Evolutionary conservation across 2,797 vertebrate species (phyloP).

Genomic region (Siniperca scherzeri): DNA sequence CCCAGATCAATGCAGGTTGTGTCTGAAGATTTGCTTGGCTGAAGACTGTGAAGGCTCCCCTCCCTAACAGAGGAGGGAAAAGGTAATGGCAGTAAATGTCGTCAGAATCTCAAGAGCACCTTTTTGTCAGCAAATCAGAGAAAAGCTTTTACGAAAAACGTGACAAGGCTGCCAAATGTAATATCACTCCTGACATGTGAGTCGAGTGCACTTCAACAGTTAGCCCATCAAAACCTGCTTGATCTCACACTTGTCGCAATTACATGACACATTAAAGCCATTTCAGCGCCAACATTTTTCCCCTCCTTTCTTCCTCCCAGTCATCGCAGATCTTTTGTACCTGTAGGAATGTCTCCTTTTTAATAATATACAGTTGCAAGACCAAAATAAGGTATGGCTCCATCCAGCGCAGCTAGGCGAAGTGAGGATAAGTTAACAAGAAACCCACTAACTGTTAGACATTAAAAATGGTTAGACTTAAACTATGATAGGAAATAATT

Average conservation of each 20-base stretch:
- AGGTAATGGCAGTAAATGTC: slow-evolving; percentile 61
- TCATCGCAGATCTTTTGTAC: slow-evolving; percentile 29
- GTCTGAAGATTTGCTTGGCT: slow-evolving; percentile 41
- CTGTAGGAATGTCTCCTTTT: slow-evolving; percentile 39
- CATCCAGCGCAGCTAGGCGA: neutral
- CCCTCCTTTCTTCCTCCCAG: slow-evolving; percentile 1
- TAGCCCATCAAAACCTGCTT: slow-evolving; percentile 73
- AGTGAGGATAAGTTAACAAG: neutral
- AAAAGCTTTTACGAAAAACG: slow-evolving; percentile 70
- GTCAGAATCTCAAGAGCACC: slow-evolving; percentile 49
- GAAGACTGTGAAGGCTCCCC: slow-evolving; percentile 17
- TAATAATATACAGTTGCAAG: slow-evolving; percentile 42
- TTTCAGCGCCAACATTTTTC: slow-evolving; percentile 49
- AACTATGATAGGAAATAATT: neutral
- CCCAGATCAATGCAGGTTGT: slow-evolving; percentile 44
- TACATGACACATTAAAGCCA: slow-evolving; percentile 76
- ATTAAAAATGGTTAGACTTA: neutral
- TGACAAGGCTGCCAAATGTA: slow-evolving; percentile 78
- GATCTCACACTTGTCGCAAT: slow-evolving; percentile 78
- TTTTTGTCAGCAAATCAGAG: slow-evolving; percentile 76
- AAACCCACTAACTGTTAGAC: neutral
- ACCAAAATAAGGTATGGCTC: neutral
- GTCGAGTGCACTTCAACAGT: slow-evolving; percentile 73
- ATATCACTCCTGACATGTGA: slow-evolving; percentile 74
- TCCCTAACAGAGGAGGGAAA: slow-evolving; percentile 36